A percentile compares a stretch with the other conserved stretches of the same genome.
Conservation (phyloP, 2,888 invertebrate genomes). For the Hyppa rectilinea region DNA sequence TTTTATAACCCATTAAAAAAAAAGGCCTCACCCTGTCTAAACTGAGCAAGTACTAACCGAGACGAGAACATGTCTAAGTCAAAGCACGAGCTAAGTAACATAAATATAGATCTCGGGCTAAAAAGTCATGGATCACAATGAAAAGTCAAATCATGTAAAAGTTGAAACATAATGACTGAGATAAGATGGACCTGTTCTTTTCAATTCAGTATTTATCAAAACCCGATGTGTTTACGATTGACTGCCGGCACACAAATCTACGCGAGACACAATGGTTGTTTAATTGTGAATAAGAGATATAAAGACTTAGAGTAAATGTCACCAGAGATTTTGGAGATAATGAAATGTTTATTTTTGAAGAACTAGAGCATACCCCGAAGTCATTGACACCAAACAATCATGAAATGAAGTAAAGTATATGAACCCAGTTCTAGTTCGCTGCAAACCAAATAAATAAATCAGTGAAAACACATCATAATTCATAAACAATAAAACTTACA, state of each 20-base stretch:
- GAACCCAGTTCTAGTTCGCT: neutral
- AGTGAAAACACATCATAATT: neutral
- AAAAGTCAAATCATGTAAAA: neutral
- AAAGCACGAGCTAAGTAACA: no score
- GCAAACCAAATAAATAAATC: neutral
- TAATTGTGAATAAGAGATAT: neutral
- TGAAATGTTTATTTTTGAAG: neutral
- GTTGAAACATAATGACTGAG: neutral
- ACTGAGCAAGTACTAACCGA: no score
- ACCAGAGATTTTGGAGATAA: neutral
- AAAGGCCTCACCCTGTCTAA: no score
- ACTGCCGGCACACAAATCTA: no score
- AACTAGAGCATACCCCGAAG: neutral
- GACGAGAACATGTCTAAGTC: no score
- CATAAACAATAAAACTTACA: constrained; percentile 18
- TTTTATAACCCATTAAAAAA: no score
- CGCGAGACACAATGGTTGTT: no score
- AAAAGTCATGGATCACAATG: neutral
- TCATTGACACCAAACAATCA: neutral
- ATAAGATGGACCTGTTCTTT: neutral
- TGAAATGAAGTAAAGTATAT: neutral
- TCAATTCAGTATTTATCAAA: neutral
- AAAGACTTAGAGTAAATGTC: neutral
- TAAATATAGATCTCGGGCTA: neutral
- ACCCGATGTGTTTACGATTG: no score